Percentiles rank a stretch among this genome's conserved stretches.
phyloP scores from a whole-genome alignment of 2,113 vertebrate species.

The Laticauda laticaudata region DNA sequence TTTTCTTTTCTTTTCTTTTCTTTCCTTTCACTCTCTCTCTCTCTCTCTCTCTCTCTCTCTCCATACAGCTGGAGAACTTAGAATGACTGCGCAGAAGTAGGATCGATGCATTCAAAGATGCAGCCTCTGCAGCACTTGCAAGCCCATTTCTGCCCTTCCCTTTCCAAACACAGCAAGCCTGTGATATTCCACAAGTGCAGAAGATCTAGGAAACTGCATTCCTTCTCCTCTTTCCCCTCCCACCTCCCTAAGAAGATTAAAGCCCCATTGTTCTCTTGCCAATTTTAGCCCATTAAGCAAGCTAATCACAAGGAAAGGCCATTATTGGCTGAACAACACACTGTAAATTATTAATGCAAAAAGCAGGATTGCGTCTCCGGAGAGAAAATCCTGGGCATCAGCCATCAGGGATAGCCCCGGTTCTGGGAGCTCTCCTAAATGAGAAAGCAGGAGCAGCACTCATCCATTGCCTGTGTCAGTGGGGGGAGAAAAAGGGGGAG shows the following conservation, averaged over 20 bases:
- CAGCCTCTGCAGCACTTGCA: neutral
- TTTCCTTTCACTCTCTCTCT: neutral
- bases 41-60: neutral
- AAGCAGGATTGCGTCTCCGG: constrained; percentile 29
- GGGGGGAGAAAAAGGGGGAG: neutral
- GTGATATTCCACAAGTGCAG: constrained; percentile 21
- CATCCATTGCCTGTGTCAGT: neutral
- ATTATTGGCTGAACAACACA: constrained; percentile 34
- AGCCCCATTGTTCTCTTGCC: constrained; percentile 33
- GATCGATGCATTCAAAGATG: neutral
- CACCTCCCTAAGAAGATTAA: constrained; percentile 21
- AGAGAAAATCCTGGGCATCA: constrained; percentile 24
- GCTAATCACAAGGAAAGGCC: constrained; percentile 40
- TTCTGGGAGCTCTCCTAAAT: constrained; percentile 18
- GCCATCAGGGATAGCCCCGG: constrained; percentile 34
- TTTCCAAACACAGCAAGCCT: neutral
- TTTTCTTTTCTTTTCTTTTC: too few species aligned
- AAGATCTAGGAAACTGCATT: constrained; percentile 9
- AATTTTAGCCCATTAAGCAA: constrained; percentile 38
- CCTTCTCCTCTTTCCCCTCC: neutral
- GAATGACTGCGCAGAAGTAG: neutral
- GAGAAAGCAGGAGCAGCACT: neutral
- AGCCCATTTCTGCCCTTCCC: neutral
- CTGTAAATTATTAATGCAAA: constrained; percentile 40
- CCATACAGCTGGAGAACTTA: neutral